Evolutionary conservation across 2,888 invertebrate species (phyloP).

Genomic region (Dastarcus helophoroides): DNA sequence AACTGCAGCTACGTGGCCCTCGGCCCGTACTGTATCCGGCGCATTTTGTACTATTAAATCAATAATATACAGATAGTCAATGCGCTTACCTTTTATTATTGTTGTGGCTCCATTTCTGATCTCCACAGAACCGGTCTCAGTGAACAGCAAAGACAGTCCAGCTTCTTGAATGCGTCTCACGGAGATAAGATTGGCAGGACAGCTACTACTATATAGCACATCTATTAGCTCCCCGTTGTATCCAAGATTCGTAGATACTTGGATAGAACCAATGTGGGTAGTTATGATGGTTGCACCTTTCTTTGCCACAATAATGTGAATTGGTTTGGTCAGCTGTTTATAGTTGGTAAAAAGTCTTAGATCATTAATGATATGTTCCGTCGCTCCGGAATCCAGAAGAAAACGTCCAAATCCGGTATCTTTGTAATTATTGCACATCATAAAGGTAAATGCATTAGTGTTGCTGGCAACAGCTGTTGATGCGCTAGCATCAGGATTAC

Average conservation of each 20-base stretch:
- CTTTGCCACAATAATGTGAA: slow-evolving; percentile 9
- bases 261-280: slow-evolving; percentile 13
- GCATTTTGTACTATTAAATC: slow-evolving; percentile 8
- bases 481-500: no score
- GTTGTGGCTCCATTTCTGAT: slow-evolving; percentile 3
- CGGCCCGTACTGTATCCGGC: slow-evolving; percentile 9
- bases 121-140: slow-evolving; percentile 4
- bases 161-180: slow-evolving; percentile 16
- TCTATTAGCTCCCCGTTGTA: slow-evolving; percentile 10
- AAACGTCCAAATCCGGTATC: neutral
- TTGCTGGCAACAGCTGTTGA: no score
- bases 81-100: slow-evolving; percentile 5
- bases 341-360: slow-evolving; percentile 18
- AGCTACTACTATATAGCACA: slow-evolving; percentile 22
- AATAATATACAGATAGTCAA: slow-evolving; percentile 5
- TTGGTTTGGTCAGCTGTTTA: slow-evolving; percentile 13
- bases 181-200: slow-evolving; percentile 24
- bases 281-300: slow-evolving; percentile 5
- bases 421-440: neutral
- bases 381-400: slow-evolving; percentile 13
- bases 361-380: slow-evolving; percentile 15
- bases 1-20: slow-evolving; percentile 9
- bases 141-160: slow-evolving; percentile 12
- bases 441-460: neutral
- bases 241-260: slow-evolving; percentile 20